Evolutionary conservation across 1,140 invertebrate genomes (phyloP).

Genomic region (Musca vetustissima): DNA sequence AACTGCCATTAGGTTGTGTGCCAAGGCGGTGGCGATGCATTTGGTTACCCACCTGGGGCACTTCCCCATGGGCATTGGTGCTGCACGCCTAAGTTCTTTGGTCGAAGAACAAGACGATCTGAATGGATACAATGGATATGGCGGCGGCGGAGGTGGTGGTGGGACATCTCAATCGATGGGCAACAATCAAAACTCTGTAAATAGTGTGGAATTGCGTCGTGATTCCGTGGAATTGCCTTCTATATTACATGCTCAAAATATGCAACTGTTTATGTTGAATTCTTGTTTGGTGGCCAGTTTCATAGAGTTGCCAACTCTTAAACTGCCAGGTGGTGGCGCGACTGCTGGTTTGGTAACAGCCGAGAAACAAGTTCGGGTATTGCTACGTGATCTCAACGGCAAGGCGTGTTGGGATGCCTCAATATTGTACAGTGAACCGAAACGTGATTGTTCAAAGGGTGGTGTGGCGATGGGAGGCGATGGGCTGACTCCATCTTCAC

Average conservation of each 20-base stretch:
- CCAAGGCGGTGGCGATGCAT: conserved; percentile 74
- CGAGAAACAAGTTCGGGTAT: conserved; percentile 76
- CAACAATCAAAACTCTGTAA: conserved; percentile 22
- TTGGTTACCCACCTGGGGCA: conserved; percentile 85
- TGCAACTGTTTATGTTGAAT: conserved; percentile 86
- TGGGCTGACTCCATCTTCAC: background rate
- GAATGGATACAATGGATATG: conserved; percentile 3
- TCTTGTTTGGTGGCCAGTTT: conserved; percentile 83
- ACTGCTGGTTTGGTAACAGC: conserved; percentile 70
- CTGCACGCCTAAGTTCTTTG: conserved; percentile 71
- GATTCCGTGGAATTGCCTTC: conserved; percentile 48
- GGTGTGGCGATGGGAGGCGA: background rate
- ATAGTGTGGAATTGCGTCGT: conserved; percentile 34
- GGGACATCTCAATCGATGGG: background rate
- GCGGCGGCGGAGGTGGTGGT: no score
- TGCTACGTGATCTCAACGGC: conserved; percentile 91
- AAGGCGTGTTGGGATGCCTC: conserved; percentile 96
- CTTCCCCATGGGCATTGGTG: conserved; percentile 87
- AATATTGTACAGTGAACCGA: conserved; percentile 77
- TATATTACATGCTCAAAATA: conserved; percentile 77
- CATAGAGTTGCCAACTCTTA: conserved; percentile 86
- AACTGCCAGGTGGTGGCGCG: conserved; percentile 81
- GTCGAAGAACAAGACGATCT: conserved; percentile 93
- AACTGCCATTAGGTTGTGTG: conserved; percentile 65
- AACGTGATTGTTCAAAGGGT: conserved; percentile 36